phyloP scores from a whole-genome alignment of 2,888 invertebrate genomes.

The Epinotia brunnichana region DNA sequence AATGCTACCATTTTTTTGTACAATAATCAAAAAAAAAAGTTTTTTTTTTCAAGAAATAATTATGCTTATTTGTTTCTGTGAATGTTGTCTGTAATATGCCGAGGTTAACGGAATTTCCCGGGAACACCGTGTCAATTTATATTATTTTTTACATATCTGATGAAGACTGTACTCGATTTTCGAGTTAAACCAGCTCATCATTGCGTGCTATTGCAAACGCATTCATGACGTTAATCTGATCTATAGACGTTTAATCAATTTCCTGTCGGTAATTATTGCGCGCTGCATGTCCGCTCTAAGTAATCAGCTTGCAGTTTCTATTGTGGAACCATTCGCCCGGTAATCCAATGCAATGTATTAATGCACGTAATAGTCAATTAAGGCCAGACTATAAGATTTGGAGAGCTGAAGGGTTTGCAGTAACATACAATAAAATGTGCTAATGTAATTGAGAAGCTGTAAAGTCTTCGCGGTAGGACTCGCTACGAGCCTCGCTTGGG shows the following conservation, averaged over 20 bases:
- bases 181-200: not conserved
- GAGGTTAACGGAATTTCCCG: too few species aligned
- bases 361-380: not conserved
- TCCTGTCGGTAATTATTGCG: conserved; percentile 22
- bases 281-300: conserved; percentile 11
- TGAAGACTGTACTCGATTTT: not conserved
- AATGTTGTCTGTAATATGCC: too few species aligned
- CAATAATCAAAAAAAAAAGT: too few species aligned
- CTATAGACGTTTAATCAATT: conserved; percentile 20
- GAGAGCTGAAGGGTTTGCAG: not conserved
- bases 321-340: not conserved
- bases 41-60: too few species aligned
- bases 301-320: conserved; percentile 15
- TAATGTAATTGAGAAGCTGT: too few species aligned
- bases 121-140: too few species aligned
- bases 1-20: too few species aligned
- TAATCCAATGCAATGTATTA: not conserved
- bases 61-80: too few species aligned
- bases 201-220: not conserved
- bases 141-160: not conserved
- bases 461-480: too few species aligned
- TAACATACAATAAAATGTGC: not conserved
- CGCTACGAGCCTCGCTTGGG: too few species aligned
- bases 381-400: not conserved
- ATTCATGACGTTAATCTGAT: conserved; percentile 15